A percentile compares a stretch with the other conserved stretches of the same genome.
phyloP scores from a whole-genome alignment of 2,113 vertebrate species.

The Nesospiza acunhae region DNA sequence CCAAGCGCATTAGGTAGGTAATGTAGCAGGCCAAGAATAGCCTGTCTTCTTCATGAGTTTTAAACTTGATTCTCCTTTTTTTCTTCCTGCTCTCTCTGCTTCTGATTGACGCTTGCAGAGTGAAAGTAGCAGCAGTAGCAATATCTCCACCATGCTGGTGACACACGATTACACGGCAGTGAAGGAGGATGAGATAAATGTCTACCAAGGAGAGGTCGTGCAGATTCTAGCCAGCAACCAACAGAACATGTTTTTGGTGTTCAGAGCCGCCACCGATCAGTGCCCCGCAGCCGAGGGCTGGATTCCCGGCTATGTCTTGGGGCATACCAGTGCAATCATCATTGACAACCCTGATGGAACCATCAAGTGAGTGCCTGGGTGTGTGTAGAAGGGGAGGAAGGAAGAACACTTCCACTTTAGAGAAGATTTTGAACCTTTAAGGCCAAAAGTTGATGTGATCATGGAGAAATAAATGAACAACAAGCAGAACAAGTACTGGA shows the following conservation, averaged over 20 bases:
- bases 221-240: slow-evolving; percentile 99
- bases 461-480: background rate
- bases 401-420: background rate
- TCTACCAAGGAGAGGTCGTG: slow-evolving; percentile 96
- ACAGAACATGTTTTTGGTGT: slow-evolving; percentile 99
- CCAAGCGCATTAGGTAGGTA: background rate
- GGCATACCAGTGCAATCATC: slow-evolving; percentile 92
- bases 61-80: background rate
- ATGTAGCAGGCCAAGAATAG: background rate
- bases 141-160: slow-evolving; percentile 99
- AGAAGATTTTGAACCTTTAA: background rate
- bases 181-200: slow-evolving; percentile 99
- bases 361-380: slow-evolving; percentile 85
- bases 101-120: slow-evolving; percentile 77
- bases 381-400: background rate
- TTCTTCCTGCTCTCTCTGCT: background rate
- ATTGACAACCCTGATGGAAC: slow-evolving; percentile 92
- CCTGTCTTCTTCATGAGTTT: background rate
- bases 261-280: slow-evolving; percentile 95
- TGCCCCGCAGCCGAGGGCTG: slow-evolving; percentile 99
- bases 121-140: slow-evolving; percentile 99
- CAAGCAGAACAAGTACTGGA: background rate
- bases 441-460: background rate
- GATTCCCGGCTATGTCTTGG: slow-evolving; percentile 98
- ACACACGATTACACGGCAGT: slow-evolving; percentile 97